Conservation (phyloP, 2,113 vertebrate species). For the Takifugu flavidus region DNA sequence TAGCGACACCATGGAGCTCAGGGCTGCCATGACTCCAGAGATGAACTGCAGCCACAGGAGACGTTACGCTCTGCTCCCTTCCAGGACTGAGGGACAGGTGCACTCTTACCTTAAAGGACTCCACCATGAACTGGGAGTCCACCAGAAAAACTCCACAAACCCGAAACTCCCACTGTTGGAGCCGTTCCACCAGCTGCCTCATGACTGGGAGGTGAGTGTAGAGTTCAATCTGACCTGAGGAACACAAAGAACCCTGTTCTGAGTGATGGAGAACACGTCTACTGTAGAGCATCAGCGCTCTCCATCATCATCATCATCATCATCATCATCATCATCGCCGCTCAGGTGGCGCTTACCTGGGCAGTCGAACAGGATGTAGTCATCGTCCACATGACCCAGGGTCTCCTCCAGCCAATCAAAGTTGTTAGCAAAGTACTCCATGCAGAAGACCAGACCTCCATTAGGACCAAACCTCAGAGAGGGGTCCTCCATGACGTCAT, state of each 20-base stretch:
- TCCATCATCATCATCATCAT: too few species aligned
- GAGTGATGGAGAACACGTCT: too few species aligned
- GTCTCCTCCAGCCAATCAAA: slow-evolving; percentile 92
- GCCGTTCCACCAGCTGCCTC: slow-evolving; percentile 92
- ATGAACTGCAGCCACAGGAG: slow-evolving; percentile 80
- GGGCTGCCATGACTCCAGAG: slow-evolving; percentile 92
- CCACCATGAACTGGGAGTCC: slow-evolving; percentile 98
- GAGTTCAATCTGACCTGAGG: slow-evolving; percentile 92
- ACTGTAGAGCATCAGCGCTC: too few species aligned
- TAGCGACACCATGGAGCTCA: slow-evolving; percentile 92
- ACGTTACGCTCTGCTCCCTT: background rate
- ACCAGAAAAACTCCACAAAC: slow-evolving; percentile 97
- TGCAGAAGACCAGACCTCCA: slow-evolving; percentile 94
- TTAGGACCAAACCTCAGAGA: slow-evolving; percentile 91
- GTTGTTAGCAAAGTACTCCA: slow-evolving; percentile 96
- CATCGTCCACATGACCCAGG: slow-evolving; percentile 91
- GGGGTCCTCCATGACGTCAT: slow-evolving; percentile 95
- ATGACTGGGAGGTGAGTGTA: slow-evolving; percentile 98
- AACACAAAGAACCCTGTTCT: background rate
- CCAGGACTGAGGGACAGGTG: background rate
- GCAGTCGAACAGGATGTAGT: slow-evolving; percentile 95
- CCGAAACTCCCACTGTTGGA: slow-evolving; percentile 96
- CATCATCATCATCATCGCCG: too few species aligned
- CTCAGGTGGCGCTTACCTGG: slow-evolving; percentile 77
- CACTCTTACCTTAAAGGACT: slow-evolving; percentile 89